Evolutionary conservation across 2,113 vertebrate species (phyloP).

Genomic region (Ranitomeya variabilis): DNA sequence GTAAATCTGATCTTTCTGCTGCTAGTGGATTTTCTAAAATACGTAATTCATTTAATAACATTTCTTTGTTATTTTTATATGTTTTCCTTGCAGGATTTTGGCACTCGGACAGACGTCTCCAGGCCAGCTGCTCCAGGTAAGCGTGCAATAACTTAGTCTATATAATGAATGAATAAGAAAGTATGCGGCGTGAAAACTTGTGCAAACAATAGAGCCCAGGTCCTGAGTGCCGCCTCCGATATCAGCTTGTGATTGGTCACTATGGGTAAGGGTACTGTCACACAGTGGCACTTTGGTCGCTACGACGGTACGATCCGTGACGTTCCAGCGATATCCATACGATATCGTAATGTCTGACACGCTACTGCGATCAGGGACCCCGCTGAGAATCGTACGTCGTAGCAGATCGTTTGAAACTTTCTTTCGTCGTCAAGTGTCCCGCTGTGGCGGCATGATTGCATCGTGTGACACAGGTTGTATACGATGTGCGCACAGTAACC

Average conservation of each 20-base stretch:
- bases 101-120: slow-evolving; percentile 41
- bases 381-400: too few relatives aligned
- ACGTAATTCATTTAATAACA: slow-evolving; percentile 51
- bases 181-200: background rate
- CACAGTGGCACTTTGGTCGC: too few relatives aligned
- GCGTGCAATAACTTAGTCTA: slow-evolving; percentile 27
- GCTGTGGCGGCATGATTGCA: too few relatives aligned
- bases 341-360: too few relatives aligned
- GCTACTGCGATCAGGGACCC: too few relatives aligned
- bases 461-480: too few relatives aligned
- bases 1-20: slow-evolving; percentile 36
- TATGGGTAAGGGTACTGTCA: too few relatives aligned
- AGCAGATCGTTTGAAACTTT: too few relatives aligned
- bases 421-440: too few relatives aligned
- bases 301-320: too few relatives aligned
- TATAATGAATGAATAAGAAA: background rate
- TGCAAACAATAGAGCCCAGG: background rate
- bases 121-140: slow-evolving; percentile 47
- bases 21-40: slow-evolving; percentile 42
- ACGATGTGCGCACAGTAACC: too few relatives aligned
- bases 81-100: slow-evolving; percentile 43
- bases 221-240: background rate
- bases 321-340: too few relatives aligned
- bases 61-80: slow-evolving; percentile 53
- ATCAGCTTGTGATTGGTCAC: background rate